Evolutionary conservation across 2,113 vertebrate species (phyloP).

Genomic region (Electrona antarctica): DNA sequence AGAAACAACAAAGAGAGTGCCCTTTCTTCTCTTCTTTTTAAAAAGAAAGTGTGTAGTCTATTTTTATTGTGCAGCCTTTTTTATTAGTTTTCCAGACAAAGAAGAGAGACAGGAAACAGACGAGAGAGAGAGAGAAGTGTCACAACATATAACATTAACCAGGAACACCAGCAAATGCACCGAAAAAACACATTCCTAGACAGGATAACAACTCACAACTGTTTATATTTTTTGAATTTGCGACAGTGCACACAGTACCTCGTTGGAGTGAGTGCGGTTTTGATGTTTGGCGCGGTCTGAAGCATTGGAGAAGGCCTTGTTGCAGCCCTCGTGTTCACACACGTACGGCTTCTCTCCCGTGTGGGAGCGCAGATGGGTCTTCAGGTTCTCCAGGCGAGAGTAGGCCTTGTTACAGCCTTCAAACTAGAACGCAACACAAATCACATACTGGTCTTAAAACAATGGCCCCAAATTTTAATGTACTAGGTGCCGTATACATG

Average conservation of each 20-base stretch:
- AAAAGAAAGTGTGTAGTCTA: too few species aligned
- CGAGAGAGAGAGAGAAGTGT: too few species aligned
- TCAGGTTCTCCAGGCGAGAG: constrained; percentile 96
- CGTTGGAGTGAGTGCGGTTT: constrained; percentile 96
- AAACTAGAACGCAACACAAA: constrained; percentile 79
- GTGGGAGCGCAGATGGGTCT: constrained; percentile 95
- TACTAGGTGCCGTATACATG: background rate
- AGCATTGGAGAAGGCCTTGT: constrained; percentile 97
- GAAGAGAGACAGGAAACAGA: too few species aligned
- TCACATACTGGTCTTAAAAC: background rate
- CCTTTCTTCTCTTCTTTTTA: too few species aligned
- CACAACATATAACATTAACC: too few species aligned
- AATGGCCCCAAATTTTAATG: background rate
- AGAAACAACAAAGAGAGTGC: too few species aligned
- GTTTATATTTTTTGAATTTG: background rate
- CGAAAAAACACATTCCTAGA: too few species aligned
- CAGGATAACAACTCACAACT: background rate
- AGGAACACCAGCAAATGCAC: too few species aligned
- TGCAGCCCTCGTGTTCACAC: constrained; percentile 96
- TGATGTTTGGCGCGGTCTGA: constrained; percentile 97
- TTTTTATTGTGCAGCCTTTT: too few species aligned
- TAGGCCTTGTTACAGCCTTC: constrained; percentile 99
- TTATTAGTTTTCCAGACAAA: too few species aligned
- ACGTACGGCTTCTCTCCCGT: constrained; percentile 97
- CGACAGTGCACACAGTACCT: constrained; percentile 77